Percentiles rank a stretch among this genome's conserved stretches.
phyloP scores from a whole-genome alignment of 2,888 invertebrate genomes.

The Coelopa pilipes region DNA sequence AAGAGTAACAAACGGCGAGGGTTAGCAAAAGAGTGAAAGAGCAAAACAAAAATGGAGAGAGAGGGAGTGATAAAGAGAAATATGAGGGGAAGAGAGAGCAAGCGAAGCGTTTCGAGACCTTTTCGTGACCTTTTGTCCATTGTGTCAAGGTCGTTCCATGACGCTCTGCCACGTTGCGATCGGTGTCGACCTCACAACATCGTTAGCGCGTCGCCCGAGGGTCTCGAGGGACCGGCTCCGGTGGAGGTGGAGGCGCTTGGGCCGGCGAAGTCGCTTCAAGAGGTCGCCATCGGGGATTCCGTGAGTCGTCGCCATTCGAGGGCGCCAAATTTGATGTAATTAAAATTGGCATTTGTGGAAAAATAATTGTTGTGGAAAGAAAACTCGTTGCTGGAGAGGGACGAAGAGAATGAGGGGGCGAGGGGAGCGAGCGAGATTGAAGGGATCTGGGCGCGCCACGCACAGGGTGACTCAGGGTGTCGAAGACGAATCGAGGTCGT shows the following conservation, averaged over 20 bases:
- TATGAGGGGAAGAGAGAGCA: too few species aligned
- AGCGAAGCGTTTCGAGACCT: not conserved
- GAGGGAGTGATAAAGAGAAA: too few species aligned
- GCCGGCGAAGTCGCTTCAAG: not conserved
- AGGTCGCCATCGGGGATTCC: not conserved
- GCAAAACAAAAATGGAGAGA: too few species aligned
- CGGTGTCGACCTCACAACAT: not conserved
- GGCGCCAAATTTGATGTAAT: not conserved
- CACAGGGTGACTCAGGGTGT: too few species aligned
- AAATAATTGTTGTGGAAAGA: not conserved
- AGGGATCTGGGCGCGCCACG: too few species aligned
- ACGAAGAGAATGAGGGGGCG: too few species aligned
- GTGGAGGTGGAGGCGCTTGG: not conserved
- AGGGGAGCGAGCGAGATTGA: too few species aligned
- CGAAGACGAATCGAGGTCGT: too few species aligned
- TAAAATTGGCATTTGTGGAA: not conserved
- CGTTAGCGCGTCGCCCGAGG: slow-evolving; percentile 3
- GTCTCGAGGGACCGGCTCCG: not conserved
- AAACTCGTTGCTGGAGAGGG: too few species aligned
- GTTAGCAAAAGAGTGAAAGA: too few species aligned
- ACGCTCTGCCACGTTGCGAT: slow-evolving; percentile 1
- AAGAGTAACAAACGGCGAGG: too few species aligned
- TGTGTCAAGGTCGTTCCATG: slow-evolving; percentile 6
- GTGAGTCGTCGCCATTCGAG: not conserved
- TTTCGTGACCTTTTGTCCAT: slow-evolving; percentile 6